These are phyloP conservation scores for Bombus superbus DNA, from an alignment of 1,140 invertebrate genomes.

Conservation along the genomic window DNA sequence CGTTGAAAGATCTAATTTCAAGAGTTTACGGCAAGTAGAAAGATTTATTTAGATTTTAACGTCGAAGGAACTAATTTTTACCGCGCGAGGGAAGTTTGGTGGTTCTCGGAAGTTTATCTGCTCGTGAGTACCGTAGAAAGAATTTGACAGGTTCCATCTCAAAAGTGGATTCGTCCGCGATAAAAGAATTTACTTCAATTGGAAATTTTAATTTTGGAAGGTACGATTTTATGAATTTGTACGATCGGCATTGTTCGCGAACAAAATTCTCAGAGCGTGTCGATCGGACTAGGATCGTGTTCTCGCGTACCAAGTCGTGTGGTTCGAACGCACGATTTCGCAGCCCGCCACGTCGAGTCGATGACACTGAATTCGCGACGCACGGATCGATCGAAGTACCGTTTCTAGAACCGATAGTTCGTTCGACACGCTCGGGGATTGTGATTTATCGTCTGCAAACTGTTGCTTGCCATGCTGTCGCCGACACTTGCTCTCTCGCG, in stretches of 20 bases:
- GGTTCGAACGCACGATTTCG: constrained; percentile 11
- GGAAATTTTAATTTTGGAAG: background rate
- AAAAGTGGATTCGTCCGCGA: no score
- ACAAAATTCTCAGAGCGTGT: background rate
- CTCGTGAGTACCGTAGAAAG: no score
- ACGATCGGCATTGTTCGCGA: background rate
- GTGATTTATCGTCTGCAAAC: constrained; percentile 50
- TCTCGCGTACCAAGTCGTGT: background rate
- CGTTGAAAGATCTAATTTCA: no score
- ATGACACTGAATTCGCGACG: constrained; percentile 40
- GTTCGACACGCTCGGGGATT: constrained; percentile 19
- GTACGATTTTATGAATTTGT: background rate
- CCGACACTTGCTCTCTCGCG: constrained; percentile 21
- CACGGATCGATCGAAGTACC: constrained; percentile 49
- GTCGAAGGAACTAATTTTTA: no score
- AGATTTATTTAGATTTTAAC: no score
- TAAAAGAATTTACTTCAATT: no score
- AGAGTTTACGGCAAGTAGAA: no score
- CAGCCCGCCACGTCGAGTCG: constrained; percentile 9
- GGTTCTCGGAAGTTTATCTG: no score
- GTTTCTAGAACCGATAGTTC: constrained; percentile 43
- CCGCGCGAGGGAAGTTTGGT: no score
- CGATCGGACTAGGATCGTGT: background rate
- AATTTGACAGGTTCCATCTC: no score
- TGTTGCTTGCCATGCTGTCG: constrained; percentile 38